phyloP scores from a whole-genome alignment of 2,113 vertebrate species.

The Labrus mixtus region DNA sequence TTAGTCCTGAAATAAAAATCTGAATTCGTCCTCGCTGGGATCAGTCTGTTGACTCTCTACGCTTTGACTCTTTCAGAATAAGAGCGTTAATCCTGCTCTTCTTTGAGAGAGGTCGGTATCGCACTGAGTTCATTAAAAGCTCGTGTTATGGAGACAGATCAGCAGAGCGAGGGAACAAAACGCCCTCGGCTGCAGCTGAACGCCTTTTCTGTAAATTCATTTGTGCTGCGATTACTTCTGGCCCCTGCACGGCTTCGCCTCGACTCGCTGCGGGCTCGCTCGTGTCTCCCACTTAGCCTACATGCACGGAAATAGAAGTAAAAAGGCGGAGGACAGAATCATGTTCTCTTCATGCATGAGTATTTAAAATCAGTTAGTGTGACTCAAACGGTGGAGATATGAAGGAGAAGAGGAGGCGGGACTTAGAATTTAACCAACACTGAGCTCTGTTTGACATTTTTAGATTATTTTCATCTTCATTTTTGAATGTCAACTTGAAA shows the following conservation, averaged over 20 bases:
- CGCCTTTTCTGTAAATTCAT: slow-evolving; percentile 42
- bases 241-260: slow-evolving; percentile 30
- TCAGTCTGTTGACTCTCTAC: too few relatives aligned
- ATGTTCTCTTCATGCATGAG: slow-evolving; percentile 16
- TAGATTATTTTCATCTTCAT: too few relatives aligned
- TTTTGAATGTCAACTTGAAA: too few relatives aligned
- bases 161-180: background rate
- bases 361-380: background rate
- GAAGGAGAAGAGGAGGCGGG: too few relatives aligned
- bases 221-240: slow-evolving; percentile 47
- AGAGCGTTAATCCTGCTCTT: background rate
- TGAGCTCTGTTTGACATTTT: too few relatives aligned
- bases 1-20: too few relatives aligned
- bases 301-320: slow-evolving; percentile 39
- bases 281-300: slow-evolving; percentile 46
- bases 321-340: slow-evolving; percentile 20
- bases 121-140: slow-evolving; percentile 13
- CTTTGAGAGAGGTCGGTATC: slow-evolving; percentile 4
- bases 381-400: slow-evolving; percentile 8
- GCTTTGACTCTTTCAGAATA: too few relatives aligned
- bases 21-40: too few relatives aligned
- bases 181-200: slow-evolving; percentile 15
- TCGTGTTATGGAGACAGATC: background rate
- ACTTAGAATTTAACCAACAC: too few relatives aligned
- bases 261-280: slow-evolving; percentile 11